Conservation (phyloP, 1,140 invertebrate genomes). For the Pseudomyrmex gracilis region DNA sequence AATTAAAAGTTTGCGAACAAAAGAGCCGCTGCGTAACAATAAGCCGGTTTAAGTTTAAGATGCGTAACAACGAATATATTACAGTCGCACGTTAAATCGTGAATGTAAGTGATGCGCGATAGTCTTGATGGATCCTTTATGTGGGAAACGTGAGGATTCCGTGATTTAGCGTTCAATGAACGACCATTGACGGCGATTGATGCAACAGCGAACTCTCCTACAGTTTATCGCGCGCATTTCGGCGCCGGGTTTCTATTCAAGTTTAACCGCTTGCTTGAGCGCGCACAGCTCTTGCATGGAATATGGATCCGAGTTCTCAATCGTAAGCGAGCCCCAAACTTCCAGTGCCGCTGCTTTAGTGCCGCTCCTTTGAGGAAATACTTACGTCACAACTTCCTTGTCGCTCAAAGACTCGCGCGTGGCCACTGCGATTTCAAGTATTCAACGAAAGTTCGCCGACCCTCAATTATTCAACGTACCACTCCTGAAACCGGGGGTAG, state of each 20-base stretch:
- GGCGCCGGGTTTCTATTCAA: conserved; percentile 59
- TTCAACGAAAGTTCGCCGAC: conserved; percentile 41
- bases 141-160: not conserved
- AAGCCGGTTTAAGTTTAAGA: not conserved
- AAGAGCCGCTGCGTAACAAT: not conserved
- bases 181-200: conserved; percentile 23
- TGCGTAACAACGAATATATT: not conserved
- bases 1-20: not conserved
- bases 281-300: conserved; percentile 50
- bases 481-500: not conserved
- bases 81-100: not conserved
- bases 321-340: conserved; percentile 58
- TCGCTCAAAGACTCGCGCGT: conserved; percentile 1
- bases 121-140: not conserved
- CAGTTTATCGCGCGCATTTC: conserved; percentile 66
- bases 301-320: conserved; percentile 66
- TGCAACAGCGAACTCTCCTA: conserved; percentile 39
- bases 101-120: not conserved
- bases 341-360: conserved; percentile 23
- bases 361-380: conserved; percentile 52
- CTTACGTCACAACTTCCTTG: conserved; percentile 38
- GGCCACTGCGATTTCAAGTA: conserved; percentile 45
- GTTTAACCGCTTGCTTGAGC: conserved; percentile 65
- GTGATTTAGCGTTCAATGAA: conserved; percentile 37
- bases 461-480: not conserved